phyloP scores from a whole-genome alignment of 2,797 vertebrate genomes.

The Nyctibius grandis region DNA sequence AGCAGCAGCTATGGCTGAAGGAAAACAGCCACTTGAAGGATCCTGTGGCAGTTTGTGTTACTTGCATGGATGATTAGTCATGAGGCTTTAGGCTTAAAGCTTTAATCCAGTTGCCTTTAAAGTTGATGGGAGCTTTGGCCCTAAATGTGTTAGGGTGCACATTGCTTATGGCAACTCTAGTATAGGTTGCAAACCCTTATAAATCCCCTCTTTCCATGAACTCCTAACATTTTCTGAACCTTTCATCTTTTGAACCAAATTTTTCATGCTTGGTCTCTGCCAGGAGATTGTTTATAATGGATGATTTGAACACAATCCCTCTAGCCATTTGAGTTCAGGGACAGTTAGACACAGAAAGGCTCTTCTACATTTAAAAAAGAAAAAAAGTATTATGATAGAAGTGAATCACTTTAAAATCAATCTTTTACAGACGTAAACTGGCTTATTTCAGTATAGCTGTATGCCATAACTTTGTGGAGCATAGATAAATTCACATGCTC shows the following conservation, averaged over 20 bases:
- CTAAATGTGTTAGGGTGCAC: not conserved
- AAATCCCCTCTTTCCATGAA: conserved; percentile 12
- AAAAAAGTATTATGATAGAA: not conserved
- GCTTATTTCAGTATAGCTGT: not conserved
- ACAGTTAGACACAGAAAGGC: not conserved
- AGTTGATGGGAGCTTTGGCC: not conserved
- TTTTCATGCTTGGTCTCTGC: not conserved
- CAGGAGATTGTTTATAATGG: conserved; percentile 1
- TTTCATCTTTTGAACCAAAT: conserved; percentile 25
- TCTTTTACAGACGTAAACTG: not conserved
- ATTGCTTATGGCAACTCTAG: not conserved
- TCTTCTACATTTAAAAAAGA: not conserved
- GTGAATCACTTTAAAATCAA: not conserved
- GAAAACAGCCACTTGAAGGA: not conserved
- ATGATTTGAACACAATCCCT: not conserved
- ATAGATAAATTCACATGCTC: not conserved
- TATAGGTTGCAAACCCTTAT: not conserved
- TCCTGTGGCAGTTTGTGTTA: not conserved
- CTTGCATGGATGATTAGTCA: not conserved
- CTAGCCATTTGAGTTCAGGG: not conserved
- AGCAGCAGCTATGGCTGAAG: not conserved
- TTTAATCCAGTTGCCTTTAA: not conserved
- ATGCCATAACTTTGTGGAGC: not conserved
- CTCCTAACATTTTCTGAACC: not conserved
- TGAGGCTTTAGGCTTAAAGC: not conserved